Conservation (phyloP, 2,797 vertebrate species). For the Notoglanidium macrostoma region DNA sequence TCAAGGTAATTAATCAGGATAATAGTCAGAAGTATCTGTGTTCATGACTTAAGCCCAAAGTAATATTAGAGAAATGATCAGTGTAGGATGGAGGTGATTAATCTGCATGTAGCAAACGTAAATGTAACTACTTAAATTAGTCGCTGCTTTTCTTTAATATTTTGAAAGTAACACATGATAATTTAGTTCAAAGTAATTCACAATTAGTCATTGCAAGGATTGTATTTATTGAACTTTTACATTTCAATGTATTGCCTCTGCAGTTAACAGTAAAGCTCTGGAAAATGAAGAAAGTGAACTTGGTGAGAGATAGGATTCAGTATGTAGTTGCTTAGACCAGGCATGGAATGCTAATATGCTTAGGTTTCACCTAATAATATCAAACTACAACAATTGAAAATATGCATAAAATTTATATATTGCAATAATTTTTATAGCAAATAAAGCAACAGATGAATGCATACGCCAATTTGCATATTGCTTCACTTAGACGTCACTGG, state of each 20-base stretch:
- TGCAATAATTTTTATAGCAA: no score
- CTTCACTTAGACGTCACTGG: not conserved
- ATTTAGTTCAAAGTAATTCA: conserved; percentile 66
- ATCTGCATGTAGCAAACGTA: conserved; percentile 42
- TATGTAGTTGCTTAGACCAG: not conserved
- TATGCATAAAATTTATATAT: not conserved
- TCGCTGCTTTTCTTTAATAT: conserved; percentile 59
- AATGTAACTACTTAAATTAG: conserved; percentile 55
- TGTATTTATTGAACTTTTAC: conserved; percentile 70
- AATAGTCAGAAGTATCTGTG: not conserved
- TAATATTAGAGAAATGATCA: not conserved
- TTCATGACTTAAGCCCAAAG: not conserved
- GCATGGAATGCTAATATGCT: not conserved
- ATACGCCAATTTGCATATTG: not conserved
- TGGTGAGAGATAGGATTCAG: not conserved
- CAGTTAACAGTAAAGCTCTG: not conserved
- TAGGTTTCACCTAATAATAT: not conserved
- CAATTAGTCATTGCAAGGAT: conserved; percentile 67
- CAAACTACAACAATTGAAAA: not conserved
- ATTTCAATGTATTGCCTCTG: conserved; percentile 25
- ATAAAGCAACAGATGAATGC: not conserved
- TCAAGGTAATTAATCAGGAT: not conserved
- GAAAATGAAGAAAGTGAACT: not conserved
- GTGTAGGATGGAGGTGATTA: not conserved
- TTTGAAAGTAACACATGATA: not conserved